Base-by-base conservation (phyloP, 2,888 invertebrate species). In the Pandemis corylana region DNA sequence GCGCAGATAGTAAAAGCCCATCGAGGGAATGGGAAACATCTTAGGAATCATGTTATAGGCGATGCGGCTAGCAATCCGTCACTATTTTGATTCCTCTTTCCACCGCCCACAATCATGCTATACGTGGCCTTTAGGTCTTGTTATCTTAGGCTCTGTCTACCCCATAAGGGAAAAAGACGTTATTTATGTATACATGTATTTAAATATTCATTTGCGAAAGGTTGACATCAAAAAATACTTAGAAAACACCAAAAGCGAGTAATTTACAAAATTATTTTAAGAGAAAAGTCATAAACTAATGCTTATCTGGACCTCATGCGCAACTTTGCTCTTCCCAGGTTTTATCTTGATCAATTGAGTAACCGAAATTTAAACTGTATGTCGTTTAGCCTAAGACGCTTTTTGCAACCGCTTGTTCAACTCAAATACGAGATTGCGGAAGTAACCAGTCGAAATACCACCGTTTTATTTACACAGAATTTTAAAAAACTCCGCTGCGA, bases 401-500 rank as follows among this genome's bases (percentile, higher is more conserved):
- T 20, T 20, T 20, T 10, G 9, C 20, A 20, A 56, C 56, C 0
- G 0, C 9, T 7, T 20, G 2, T 10, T 56, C 15, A 36, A 36
- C 28, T 20, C 15, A 20, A 20, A 56, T 56, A 56, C 56, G 56
- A 56, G 56, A 7, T 56, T 9, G 15, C 3, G 20, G 20, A 15
- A 56, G 56, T 9, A 20, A 28, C 28, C 28, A 28, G 10, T 59
- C 59, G 28, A 59, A 59, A 59, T 59, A 59, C 59, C 59, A 28
- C 28, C 59, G 59, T 9, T 59, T 59, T 59, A 59, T 59, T 59
- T 59, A 59, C 59, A 59, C 59, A 59, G 59, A 59, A 59, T 59
- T 28, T 59, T 28, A 59, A 59, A 59, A 59, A 59, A 59, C 59
- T 9, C 28, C 28, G 12, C 10, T 6, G 28, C 28, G 28, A 5